Conservation (phyloP, 2,888 invertebrate genomes). For the Pseudoips prasinana region DNA sequence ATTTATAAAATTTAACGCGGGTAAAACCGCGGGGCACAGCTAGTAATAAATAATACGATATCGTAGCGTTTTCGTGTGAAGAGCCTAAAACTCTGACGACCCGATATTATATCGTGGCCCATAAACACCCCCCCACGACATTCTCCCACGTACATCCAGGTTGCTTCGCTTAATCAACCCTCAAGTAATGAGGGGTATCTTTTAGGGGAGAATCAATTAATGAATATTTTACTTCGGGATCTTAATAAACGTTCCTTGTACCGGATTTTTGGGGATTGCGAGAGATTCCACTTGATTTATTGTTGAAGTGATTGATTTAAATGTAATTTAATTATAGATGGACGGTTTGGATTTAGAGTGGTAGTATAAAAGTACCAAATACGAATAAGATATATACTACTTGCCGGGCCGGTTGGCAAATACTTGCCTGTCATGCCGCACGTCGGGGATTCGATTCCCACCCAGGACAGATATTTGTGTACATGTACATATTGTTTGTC, state of each 20-base stretch:
- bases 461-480: too few relatives aligned
- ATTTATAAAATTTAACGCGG: too few relatives aligned
- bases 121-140: constrained; percentile 36
- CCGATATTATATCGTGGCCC: constrained; percentile 8
- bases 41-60: too few relatives aligned
- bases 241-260: constrained; percentile 76
- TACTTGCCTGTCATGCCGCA: too few relatives aligned
- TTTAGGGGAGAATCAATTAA: constrained; percentile 73
- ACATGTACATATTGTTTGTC: too few relatives aligned
- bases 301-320: constrained; percentile 59
- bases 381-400: too few relatives aligned
- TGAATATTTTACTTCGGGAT: constrained; percentile 73
- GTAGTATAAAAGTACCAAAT: neutral
- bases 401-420: too few relatives aligned
- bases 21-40: too few relatives aligned
- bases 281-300: constrained; percentile 61
- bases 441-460: too few relatives aligned
- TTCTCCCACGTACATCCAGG: constrained; percentile 65
- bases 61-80: too few relatives aligned
- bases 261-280: constrained; percentile 70
- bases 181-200: constrained; percentile 72
- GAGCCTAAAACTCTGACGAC: too few relatives aligned
- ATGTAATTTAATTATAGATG: constrained; percentile 56
- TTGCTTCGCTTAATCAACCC: constrained; percentile 74
- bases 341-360: constrained; percentile 23